A percentile compares a stretch with the other conserved stretches of the same genome.
phyloP scores from a whole-genome alignment of 2,797 vertebrate species.

The Loris lydekkerianus region DNA sequence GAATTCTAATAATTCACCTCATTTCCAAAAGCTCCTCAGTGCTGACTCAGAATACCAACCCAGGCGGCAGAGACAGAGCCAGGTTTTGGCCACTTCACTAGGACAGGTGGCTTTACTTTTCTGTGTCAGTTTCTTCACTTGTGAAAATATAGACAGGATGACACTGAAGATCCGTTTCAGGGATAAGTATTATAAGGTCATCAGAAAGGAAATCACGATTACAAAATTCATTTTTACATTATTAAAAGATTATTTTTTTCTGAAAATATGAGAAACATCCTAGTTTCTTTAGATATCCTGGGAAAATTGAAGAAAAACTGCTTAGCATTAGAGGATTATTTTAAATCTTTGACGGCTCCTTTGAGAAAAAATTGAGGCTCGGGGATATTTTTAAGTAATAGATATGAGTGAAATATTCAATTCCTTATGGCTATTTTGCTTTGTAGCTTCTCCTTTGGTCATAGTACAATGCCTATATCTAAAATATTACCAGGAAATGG shows the following conservation, averaged over 20 bases:
- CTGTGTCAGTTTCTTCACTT: not conserved
- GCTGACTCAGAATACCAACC: not conserved
- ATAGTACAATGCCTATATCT: not conserved
- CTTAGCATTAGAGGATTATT: not conserved
- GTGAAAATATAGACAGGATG: not conserved
- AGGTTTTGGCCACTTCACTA: too few relatives aligned
- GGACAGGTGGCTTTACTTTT: not conserved
- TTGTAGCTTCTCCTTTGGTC: not conserved
- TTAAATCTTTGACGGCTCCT: not conserved
- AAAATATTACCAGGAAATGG: not conserved
- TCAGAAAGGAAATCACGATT: not conserved
- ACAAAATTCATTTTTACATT: not conserved
- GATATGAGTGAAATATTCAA: not conserved
- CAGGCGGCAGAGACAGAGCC: not conserved
- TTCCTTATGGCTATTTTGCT: not conserved
- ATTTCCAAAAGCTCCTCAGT: not conserved
- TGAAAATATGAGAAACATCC: not conserved
- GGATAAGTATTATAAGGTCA: not conserved
- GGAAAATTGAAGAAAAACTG: not conserved
- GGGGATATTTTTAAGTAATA: not conserved
- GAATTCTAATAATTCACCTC: not conserved
- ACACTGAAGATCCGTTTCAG: not conserved
- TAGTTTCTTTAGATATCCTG: not conserved
- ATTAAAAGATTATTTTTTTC: constrained; percentile 2
- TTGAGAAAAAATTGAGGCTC: not conserved